Evolutionary conservation across 2,113 vertebrate species (phyloP).

Genomic region (Brienomyrus longianalis): DNA sequence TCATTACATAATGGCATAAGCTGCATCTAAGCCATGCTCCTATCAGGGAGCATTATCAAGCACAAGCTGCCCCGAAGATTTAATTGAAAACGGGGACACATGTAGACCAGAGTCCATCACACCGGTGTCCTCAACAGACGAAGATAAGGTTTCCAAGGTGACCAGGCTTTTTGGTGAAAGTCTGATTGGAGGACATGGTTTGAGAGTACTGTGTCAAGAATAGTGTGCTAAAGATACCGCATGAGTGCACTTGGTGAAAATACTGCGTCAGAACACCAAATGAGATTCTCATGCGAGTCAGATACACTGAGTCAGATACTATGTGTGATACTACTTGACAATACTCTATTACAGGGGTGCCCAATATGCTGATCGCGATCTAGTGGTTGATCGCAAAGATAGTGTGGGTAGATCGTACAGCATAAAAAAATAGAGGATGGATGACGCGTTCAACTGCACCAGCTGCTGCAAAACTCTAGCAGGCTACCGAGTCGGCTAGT

Average conservation of each 20-base stretch:
- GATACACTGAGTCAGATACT: not conserved
- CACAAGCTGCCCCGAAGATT: not conserved
- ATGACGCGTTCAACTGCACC: too few species aligned
- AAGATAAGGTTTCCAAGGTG: not conserved
- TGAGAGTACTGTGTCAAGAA: not conserved
- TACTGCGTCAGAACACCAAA: not conserved
- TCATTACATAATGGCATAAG: slow-evolving; percentile 41
- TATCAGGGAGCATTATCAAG: slow-evolving; percentile 25
- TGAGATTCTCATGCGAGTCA: not conserved
- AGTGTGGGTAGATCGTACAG: too few species aligned
- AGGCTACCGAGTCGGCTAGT: too few species aligned
- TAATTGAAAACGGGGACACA: not conserved
- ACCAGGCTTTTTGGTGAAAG: not conserved
- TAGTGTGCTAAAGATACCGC: not conserved
- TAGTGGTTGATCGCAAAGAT: too few species aligned
- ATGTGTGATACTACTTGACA: not conserved
- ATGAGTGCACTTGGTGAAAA: not conserved
- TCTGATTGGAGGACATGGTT: not conserved
- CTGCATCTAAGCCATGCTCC: slow-evolving; percentile 31
- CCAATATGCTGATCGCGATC: too few species aligned
- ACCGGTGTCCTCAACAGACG: not conserved
- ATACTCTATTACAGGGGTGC: not conserved
- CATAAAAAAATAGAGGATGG: too few species aligned
- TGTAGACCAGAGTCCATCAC: not conserved
- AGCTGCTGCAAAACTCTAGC: too few species aligned